These are phyloP conservation scores for Phylloscopus collybita DNA, from an alignment of 2,797 vertebrate species.

Conservation along the genomic window DNA sequence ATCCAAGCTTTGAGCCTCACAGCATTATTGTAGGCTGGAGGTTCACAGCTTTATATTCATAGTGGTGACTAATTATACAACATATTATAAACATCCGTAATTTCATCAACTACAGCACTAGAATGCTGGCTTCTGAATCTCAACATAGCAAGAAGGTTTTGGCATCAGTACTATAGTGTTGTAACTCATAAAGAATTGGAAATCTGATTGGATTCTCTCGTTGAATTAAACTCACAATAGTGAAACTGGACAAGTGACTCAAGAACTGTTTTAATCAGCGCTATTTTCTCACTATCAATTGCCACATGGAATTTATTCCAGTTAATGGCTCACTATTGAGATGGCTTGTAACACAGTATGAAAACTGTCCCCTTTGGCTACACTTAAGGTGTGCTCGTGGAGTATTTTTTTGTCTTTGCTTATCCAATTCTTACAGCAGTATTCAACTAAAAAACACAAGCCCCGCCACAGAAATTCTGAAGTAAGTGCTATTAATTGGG, in stretches of 20 bases:
- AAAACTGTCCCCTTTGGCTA: slow-evolving; percentile 8
- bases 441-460: slow-evolving; percentile 30
- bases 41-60: not conserved
- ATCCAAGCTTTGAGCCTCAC: not conserved
- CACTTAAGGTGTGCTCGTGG: slow-evolving; percentile 5
- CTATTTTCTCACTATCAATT: not conserved
- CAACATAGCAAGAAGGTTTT: not conserved
- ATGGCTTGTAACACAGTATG: not conserved
- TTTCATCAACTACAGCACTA: not conserved
- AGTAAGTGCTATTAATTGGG: not conserved
- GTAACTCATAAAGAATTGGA: not conserved
- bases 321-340: not conserved
- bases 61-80: not conserved
- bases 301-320: not conserved
- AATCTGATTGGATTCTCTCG: not conserved
- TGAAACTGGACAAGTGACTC: not conserved
- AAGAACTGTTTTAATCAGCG: not conserved
- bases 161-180: not conserved
- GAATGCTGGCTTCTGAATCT: not conserved
- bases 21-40: not conserved
- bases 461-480: not conserved
- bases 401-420: slow-evolving; percentile 24
- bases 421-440: slow-evolving; percentile 2
- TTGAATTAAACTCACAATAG: not conserved
- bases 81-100: not conserved